Conservation (phyloP, 2,888 invertebrate species). For the Sabatieria punctata region DNA sequence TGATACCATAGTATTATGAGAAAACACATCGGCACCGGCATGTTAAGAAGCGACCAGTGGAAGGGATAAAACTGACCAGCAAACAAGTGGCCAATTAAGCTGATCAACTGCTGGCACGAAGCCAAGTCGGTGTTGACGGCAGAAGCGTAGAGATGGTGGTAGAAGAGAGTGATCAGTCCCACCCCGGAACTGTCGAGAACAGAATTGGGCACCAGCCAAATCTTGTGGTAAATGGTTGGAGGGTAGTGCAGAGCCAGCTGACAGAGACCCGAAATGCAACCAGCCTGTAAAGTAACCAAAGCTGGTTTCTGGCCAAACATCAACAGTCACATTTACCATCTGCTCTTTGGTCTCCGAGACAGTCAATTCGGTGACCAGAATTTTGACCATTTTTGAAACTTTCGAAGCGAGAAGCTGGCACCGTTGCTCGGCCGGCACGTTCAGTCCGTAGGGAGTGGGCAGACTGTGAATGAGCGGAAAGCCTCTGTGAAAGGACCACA, state of each 20-base stretch:
- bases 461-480: too few relatives aligned
- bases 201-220: constrained; percentile 41
- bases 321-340: constrained; percentile 41
- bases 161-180: constrained; percentile 27
- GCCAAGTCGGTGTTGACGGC: constrained; percentile 42
- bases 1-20: too few relatives aligned
- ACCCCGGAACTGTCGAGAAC: constrained; percentile 28
- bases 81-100: constrained; percentile 44
- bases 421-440: not conserved
- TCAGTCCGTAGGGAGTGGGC: too few relatives aligned
- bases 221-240: constrained; percentile 47
- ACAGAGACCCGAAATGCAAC: constrained; percentile 51
- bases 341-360: constrained; percentile 49
- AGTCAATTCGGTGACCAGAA: constrained; percentile 42
- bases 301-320: not conserved
- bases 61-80: too few relatives aligned
- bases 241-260: constrained; percentile 48
- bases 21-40: too few relatives aligned
- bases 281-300: constrained; percentile 38
- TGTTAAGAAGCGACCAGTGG: too few relatives aligned
- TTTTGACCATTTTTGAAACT: constrained; percentile 43
- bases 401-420: not conserved
- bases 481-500: too few relatives aligned
- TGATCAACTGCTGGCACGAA: constrained; percentile 38
- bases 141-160: constrained; percentile 30